Base-by-base conservation (phyloP, 2,888 invertebrate genomes). In the Drosophila parthenogenetica region DNA sequence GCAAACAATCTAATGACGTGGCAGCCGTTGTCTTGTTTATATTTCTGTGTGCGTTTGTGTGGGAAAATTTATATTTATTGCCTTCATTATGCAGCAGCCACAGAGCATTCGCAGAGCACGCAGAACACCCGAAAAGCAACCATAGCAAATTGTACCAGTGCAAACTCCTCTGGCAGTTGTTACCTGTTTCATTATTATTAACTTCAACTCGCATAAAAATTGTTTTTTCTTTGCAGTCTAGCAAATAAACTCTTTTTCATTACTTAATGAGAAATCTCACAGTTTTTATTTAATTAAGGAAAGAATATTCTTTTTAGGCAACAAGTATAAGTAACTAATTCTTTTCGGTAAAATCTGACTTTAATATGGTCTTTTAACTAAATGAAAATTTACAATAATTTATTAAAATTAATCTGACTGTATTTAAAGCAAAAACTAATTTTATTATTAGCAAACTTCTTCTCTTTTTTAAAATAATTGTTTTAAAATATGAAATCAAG, bases 51-150 rank as follows among this genome's bases (percentile, higher is more conserved):
- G 48, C 70, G 70, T 81, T 75, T 84, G 62, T 77, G 73, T 75
- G 85, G 69, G 81, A 88, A 88, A 87, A 89, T 87, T 89, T 88
- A 88, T 89, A 89, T 87, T 88, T 87, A 87, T 87, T 87, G 87
- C 77, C 89, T 89, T 89, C 87, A 81, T 88, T 79, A 87, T 87
- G 73, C 77, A 67, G 75, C 81, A 81, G 87, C 78, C 55, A 46
- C 87, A 87, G 35, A 35, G 65, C 46, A 50, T 53, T 69, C 46
- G 17, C 5, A 49, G 29, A 29, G 45, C 57, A 48, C 10, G 69
- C 53, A 42, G 71, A 68, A 61, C 48, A 53, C 46, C 66, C 54
- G 35, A 7, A 45, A 68, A 69, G 62, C 45, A 51, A 45, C 67
- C 55, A 37, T 3, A 58, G 37, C 45, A 49, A 17, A n/a, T 37